Evolutionary conservation across 2,797 vertebrate species (phyloP).

Genomic region (Melanogrammus aeglefinus): DNA sequence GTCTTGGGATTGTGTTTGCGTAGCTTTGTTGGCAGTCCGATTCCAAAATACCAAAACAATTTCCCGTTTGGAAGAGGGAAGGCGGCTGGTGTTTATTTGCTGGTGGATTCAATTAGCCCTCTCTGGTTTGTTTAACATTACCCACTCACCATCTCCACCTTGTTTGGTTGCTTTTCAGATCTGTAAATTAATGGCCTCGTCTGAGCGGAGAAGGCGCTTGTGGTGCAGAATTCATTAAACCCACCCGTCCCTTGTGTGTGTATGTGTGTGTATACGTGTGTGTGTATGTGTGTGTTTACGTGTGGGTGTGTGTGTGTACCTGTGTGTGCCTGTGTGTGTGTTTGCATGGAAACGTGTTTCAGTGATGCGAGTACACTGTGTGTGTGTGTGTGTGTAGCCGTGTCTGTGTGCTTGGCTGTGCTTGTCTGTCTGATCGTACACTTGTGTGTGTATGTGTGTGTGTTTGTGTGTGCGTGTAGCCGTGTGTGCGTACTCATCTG

Average conservation of each 20-base stretch:
- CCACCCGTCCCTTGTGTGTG: constrained; percentile 38
- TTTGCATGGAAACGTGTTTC: constrained; percentile 41
- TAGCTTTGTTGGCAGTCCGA: constrained; percentile 44
- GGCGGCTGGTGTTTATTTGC: constrained; percentile 67
- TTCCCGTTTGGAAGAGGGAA: constrained; percentile 58
- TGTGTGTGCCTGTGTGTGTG: constrained; percentile 35
- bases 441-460: constrained; percentile 12
- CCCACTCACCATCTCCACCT: constrained; percentile 62
- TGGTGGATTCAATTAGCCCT: constrained; percentile 70
- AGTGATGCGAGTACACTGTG: constrained; percentile 44
- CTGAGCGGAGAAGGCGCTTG: constrained; percentile 59
- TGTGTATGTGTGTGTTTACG: constrained; percentile 24
- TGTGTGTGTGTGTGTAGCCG: constrained; percentile 32
- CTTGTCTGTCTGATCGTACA: constrained; percentile 44
- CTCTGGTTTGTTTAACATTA: constrained; percentile 73
- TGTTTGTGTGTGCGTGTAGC: constrained; percentile 33
- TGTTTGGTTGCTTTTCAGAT: constrained; percentile 72
- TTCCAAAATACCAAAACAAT: constrained; percentile 62
- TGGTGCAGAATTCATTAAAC: constrained; percentile 72
- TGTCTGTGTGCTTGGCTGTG: background rate
- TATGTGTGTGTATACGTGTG: constrained; percentile 8
- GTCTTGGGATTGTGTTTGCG: constrained; percentile 40
- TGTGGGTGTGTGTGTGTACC: constrained; percentile 24
- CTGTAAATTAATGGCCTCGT: constrained; percentile 70
- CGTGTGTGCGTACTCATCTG: constrained; percentile 34